Conservation (phyloP, 2,113 vertebrate genomes). For the Neolamprologus variostigma region DNA sequence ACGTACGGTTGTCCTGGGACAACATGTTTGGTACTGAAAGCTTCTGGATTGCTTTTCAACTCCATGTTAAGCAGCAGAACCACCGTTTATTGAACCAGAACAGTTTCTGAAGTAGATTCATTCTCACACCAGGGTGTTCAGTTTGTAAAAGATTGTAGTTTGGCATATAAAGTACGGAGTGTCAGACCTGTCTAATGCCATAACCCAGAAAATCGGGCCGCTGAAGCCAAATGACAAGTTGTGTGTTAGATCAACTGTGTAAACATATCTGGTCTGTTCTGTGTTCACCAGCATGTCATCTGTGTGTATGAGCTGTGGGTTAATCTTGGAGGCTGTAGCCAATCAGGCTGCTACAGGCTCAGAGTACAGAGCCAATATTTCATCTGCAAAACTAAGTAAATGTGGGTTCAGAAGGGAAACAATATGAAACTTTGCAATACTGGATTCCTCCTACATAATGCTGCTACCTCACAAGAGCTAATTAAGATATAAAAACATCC, state of each 20-base stretch:
- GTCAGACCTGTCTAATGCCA: not conserved
- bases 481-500: rapidly evolving
- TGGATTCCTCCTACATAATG: not conserved
- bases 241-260: not conserved
- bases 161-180: rapidly evolving
- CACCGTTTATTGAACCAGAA: not conserved
- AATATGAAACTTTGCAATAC: not conserved
- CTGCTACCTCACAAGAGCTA: not conserved
- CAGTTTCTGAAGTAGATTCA: not conserved
- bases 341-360: not conserved
- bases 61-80: not conserved
- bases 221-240: not conserved
- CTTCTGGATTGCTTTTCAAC: not conserved
- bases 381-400: not conserved
- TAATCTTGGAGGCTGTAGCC: not conserved
- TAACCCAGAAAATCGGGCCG: rapidly evolving
- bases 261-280: not conserved
- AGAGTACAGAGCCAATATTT: not conserved
- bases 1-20: not conserved
- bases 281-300: not conserved
- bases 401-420: not conserved
- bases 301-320: not conserved
- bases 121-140: not conserved
- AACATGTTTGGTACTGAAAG: not conserved
- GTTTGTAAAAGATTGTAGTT: not conserved